Conservation (phyloP, 2,888 invertebrate genomes). For the Mactromeris polynyma region DNA sequence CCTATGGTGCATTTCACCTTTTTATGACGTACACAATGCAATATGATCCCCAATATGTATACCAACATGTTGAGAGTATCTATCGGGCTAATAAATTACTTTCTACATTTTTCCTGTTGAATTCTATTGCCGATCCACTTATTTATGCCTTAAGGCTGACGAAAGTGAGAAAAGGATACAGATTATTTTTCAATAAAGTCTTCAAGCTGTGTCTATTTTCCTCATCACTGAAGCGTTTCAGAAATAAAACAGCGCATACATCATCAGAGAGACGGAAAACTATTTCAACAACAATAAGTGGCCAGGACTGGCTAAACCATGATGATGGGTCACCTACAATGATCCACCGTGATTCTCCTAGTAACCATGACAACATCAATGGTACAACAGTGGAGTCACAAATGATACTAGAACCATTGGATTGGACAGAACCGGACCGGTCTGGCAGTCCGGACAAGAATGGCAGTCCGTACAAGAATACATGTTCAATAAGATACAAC, state of each 20-base stretch:
- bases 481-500: not conserved
- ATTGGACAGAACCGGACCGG: not conserved
- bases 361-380: not conserved
- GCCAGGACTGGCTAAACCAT: not conserved
- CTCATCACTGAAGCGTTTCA: not conserved
- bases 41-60: not conserved
- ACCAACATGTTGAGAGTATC: not conserved
- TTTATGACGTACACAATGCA: constrained; percentile 45
- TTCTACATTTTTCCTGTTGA: constrained; percentile 38
- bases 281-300: not conserved
- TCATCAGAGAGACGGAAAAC: not conserved
- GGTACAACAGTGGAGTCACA: not conserved
- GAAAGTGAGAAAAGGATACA: constrained; percentile 76
- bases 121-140: constrained; percentile 78
- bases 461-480: not conserved
- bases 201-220: not conserved
- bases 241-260: not conserved
- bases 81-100: constrained; percentile 13
- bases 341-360: not conserved
- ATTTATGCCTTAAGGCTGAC: constrained; percentile 80
- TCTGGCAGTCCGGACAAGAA: not conserved
- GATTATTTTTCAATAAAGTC: constrained; percentile 30
- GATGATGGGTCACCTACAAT: not conserved
- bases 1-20: constrained; percentile 77
- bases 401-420: not conserved